Conservation (phyloP, 2,888 invertebrate genomes). For the Amphiduros pacificus region DNA sequence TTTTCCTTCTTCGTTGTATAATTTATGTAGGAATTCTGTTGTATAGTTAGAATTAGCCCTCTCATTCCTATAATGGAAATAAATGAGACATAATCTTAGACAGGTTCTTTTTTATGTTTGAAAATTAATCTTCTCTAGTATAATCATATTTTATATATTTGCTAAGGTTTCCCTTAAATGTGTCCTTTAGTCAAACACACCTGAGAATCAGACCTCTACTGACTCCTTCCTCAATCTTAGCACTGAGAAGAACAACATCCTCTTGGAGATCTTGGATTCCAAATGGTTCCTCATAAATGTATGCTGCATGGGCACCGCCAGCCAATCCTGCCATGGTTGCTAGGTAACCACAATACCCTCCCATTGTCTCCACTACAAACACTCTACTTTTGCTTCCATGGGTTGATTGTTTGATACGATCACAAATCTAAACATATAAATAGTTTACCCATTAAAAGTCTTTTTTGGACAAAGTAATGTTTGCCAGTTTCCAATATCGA, state of each 20-base stretch:
- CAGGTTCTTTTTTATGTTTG: too few relatives aligned
- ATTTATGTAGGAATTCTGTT: constrained; percentile 92
- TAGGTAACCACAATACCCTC: constrained; percentile 96
- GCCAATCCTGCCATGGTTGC: constrained; percentile 95
- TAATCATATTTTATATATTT: too few relatives aligned
- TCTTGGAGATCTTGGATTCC: constrained; percentile 83
- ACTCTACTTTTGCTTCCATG: constrained; percentile 97
- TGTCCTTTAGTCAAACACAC: too few relatives aligned
- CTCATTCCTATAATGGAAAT: constrained; percentile 71
- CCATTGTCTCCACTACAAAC: constrained; percentile 97
- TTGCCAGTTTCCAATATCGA: too few relatives aligned
- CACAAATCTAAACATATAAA: constrained; percentile 31
- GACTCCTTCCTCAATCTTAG: constrained; percentile 84
- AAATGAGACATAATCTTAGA: too few relatives aligned
- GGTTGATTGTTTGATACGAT: constrained; percentile 89
- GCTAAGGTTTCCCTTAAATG: too few relatives aligned
- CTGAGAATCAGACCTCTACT: constrained; percentile 88
- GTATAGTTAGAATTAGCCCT: constrained; percentile 95
- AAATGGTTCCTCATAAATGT: constrained; percentile 90
- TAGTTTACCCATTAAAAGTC: too few relatives aligned
- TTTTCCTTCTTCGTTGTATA: constrained; percentile 96
- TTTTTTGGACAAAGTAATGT: too few relatives aligned
- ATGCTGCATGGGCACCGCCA: constrained; percentile 98
- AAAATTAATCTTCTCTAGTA: too few relatives aligned
- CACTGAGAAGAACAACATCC: constrained; percentile 77